A percentile compares a stretch with the other conserved stretches of the same genome.
These are phyloP conservation scores for Parazoanthus darwini DNA, from an alignment of 92 coral and sea anemone species.

Conservation along the genomic window DNA sequence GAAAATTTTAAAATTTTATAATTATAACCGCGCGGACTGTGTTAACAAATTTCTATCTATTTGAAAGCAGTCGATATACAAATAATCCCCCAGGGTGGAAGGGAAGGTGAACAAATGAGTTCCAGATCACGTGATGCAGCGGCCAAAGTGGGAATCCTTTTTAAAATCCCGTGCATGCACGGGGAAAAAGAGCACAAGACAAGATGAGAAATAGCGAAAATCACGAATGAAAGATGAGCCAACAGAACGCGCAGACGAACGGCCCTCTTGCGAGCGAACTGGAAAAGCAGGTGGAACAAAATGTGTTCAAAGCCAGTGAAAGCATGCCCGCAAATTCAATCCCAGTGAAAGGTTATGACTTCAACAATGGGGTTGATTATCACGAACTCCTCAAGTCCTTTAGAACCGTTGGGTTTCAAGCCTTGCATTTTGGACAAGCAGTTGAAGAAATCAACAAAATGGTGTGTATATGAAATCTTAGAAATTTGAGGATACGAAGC, in stretches of 20 bases:
- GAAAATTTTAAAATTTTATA: no score
- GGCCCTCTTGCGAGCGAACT: background rate
- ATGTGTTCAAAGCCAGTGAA: conserved; percentile 68
- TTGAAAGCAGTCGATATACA: no score
- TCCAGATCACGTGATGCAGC: no score
- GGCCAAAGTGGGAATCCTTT: no score
- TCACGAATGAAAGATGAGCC: background rate
- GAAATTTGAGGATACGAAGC: background rate
- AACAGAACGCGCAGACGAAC: background rate
- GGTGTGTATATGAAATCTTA: conserved; percentile 49
- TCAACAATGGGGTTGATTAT: conserved; percentile 83
- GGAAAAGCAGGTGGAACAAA: conserved; percentile 60
- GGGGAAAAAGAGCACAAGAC: no score
- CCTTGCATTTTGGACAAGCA: conserved; percentile 89
- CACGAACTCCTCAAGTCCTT: conserved; percentile 76
- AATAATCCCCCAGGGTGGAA: no score
- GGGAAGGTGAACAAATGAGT: no score
- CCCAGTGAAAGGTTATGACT: conserved; percentile 87
- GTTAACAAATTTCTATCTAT: no score
- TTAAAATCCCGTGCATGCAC: no score
- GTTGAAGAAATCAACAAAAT: conserved; percentile 93
- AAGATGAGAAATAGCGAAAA: background rate
- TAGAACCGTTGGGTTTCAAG: conserved; percentile 88
- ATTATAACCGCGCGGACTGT: no score
- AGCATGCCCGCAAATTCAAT: conserved; percentile 76